Base-by-base conservation (phyloP, 2,113 vertebrate species). In the Formicarius rufipectus region DNA sequence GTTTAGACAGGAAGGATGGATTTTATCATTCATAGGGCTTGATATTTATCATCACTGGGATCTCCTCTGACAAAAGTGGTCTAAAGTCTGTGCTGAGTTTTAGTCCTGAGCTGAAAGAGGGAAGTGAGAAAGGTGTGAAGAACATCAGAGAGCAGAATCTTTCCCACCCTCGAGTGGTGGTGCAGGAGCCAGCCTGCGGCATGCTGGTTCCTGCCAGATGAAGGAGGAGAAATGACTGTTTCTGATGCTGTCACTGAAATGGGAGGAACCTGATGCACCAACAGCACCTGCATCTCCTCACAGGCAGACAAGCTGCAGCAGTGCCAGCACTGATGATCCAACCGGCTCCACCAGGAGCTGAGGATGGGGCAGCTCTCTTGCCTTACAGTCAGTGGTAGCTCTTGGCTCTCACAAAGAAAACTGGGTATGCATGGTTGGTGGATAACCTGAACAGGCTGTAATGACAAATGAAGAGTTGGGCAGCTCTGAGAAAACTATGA, bases 121-220 rank as follows among this genome's bases (percentile, higher is more conserved):
- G 35, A 73, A 74, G 33, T 3, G 3, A 72, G 53, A 42, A 76
- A 83, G 45, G 50, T 69, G 4, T 52, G 44, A 86, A 59, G 30
- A 60, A 11, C 35, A 68, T 62, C 53, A 76, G 64, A 40, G 53
- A 30, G 35, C 12, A 50, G 39, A 56, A 24, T 20, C 45, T 74
- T n/a, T 72, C 39, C 76, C 30, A 37, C 24, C 13, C 69, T 7
- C 7, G 18, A 30, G 50, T 0, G 0, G 39, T 39, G 60, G 33
- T 56, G 87, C 20, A 72, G 62, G 67, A 93, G 40, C n/a, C 66
- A 47, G 23, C 25, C 49, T 42, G n/a, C 31, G 64, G 25, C 0
- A 0, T 67, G 62, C 72, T 77, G 49, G 28, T 69, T 91, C 64
- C 73, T 91, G 28, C 40, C 6, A 31, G 73, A 27, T 2, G 20